phyloP scores from a whole-genome alignment of 2,888 invertebrate genomes.

The Melanostoma scalare region DNA sequence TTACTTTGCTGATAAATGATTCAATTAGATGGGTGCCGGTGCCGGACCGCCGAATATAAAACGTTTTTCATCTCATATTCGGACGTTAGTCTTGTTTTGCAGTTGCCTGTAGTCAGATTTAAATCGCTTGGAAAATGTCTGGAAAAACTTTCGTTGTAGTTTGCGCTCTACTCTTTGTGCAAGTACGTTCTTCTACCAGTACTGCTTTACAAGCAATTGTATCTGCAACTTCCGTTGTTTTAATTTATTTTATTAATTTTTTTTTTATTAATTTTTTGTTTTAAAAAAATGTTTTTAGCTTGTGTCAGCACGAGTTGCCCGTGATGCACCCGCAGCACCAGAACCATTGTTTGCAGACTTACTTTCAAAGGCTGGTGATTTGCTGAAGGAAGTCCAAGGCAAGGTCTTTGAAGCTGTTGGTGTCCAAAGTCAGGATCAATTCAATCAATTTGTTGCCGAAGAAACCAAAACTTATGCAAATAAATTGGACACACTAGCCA shows the following conservation, averaged over 20 bases:
- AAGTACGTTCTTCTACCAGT: conserved; percentile 35
- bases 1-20: conserved; percentile 64
- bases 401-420: conserved; percentile 46
- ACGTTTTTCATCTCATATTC: conserved; percentile 50
- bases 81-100: conserved; percentile 64
- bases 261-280: conserved; percentile 6
- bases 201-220: not conserved
- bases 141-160: conserved; percentile 56
- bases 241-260: conserved; percentile 5
- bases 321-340: conserved; percentile 50
- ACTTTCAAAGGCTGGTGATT: conserved; percentile 30
- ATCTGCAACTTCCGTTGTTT: not conserved
- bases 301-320: conserved; percentile 57
- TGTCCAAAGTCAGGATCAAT: conserved; percentile 51
- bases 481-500: conserved; percentile 34
- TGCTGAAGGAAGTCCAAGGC: conserved; percentile 43
- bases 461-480: conserved; percentile 39
- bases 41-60: conserved; percentile 52
- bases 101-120: conserved; percentile 57
- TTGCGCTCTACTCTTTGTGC: conserved; percentile 62
- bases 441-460: conserved; percentile 31
- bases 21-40: conserved; percentile 46
- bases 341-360: conserved; percentile 38
- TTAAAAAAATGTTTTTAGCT: conserved; percentile 24
- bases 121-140: conserved; percentile 52